Conservation (phyloP, 2,113 vertebrate genomes). For the Mixornis gularis region DNA sequence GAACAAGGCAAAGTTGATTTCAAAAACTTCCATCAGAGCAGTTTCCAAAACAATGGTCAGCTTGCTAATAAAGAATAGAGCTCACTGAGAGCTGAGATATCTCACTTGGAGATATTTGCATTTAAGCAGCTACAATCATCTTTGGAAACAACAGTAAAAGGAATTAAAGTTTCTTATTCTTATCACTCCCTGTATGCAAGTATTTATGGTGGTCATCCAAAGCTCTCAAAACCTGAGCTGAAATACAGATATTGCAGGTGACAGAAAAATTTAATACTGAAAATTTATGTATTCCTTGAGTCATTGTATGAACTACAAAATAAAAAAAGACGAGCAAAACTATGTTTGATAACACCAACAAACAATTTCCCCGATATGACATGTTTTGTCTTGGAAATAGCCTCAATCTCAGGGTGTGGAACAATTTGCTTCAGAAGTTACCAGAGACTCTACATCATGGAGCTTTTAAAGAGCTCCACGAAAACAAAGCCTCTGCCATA, state of each 20-base stretch:
- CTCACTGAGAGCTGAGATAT: neutral
- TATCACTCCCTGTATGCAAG: neutral
- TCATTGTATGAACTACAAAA: neutral
- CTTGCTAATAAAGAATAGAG: neutral
- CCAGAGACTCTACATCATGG: neutral
- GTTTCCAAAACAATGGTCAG: neutral
- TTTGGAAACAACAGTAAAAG: neutral
- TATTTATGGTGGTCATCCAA: neutral
- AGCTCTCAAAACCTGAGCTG: neutral
- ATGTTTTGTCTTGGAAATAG: neutral
- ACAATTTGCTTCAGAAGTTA: neutral
- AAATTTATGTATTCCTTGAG: neutral
- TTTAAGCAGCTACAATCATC: neutral
- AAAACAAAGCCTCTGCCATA: neutral
- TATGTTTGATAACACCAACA: neutral
- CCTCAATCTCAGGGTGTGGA: neutral
- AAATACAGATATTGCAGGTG: neutral
- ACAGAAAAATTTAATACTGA: neutral
- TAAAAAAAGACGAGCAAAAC: too few species aligned
- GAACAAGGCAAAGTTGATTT: neutral
- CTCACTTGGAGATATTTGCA: neutral
- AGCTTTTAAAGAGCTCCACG: neutral
- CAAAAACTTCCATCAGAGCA: neutral
- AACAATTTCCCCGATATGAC: neutral
- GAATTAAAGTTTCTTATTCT: neutral